Conservation (phyloP, 2,888 invertebrate species). For the Parnassius glacialis region DNA sequence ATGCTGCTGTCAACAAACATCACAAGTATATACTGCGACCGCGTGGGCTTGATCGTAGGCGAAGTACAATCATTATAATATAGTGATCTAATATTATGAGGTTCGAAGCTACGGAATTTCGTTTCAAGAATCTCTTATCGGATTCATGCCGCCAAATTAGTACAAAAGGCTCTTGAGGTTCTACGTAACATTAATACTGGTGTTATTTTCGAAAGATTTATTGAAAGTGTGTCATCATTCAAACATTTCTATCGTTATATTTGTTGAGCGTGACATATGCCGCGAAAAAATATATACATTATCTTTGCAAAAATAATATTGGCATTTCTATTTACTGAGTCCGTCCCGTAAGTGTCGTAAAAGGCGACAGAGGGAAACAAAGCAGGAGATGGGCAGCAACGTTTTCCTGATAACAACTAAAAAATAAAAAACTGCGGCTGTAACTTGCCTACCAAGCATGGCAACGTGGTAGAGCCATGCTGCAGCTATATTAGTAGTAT, state of each 20-base stretch:
- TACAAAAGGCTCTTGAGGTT: not conserved
- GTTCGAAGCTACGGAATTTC: not conserved
- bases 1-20: constrained; percentile 23
- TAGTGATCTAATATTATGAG: constrained; percentile 10
- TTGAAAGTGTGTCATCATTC: constrained; percentile 15
- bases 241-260: constrained; percentile 13
- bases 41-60: constrained; percentile 23
- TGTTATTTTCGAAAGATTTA: constrained; percentile 12
- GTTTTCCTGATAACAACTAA: too few species aligned
- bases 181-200: not conserved
- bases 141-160: constrained; percentile 8
- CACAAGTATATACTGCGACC: constrained; percentile 1
- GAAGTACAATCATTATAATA: constrained; percentile 9
- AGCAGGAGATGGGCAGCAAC: too few species aligned
- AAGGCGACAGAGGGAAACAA: too few species aligned
- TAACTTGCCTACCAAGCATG: too few species aligned
- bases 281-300: too few species aligned
- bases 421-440: too few species aligned
- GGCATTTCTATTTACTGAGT: too few species aligned
- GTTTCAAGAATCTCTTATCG: constrained; percentile 1
- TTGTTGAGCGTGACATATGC: too few species aligned
- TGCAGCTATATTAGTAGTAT: too few species aligned
- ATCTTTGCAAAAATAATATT: too few species aligned
- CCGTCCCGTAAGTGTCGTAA: too few species aligned
- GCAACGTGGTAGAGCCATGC: too few species aligned